These are phyloP conservation scores for Bryconaethiops microstoma DNA, from an alignment of 2,797 vertebrate species.

Conservation along the genomic window DNA sequence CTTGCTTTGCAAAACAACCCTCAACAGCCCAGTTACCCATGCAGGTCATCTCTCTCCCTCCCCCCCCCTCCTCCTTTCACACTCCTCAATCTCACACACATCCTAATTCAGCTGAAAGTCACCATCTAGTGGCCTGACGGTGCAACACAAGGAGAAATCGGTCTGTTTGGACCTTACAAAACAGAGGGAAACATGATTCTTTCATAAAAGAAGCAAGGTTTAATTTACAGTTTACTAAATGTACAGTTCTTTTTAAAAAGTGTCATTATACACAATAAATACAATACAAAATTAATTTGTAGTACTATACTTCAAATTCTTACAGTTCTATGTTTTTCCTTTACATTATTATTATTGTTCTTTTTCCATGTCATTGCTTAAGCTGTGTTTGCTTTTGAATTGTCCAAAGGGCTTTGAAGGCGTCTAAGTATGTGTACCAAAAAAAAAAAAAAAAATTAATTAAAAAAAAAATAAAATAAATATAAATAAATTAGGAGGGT, in stretches of 20 bases:
- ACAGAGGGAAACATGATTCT: slow-evolving; percentile 55
- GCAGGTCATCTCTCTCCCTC: slow-evolving; percentile 33
- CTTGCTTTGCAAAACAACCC: neutral
- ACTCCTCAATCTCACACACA: slow-evolving; percentile 36
- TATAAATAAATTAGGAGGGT: slow-evolving; percentile 32
- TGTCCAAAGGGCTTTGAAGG: slow-evolving; percentile 69
- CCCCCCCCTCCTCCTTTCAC: slow-evolving; percentile 44
- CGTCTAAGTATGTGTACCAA: slow-evolving; percentile 38
- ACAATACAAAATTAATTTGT: slow-evolving; percentile 99
- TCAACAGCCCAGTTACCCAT: neutral
- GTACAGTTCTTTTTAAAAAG: slow-evolving; percentile 97
- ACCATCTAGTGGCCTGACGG: slow-evolving; percentile 70
- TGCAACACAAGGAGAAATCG: neutral
- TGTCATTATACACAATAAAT: slow-evolving; percentile 99
- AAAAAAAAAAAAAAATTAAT: slow-evolving; percentile 16
- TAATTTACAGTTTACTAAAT: slow-evolving; percentile 99
- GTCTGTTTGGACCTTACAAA: slow-evolving; percentile 20
- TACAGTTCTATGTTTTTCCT: slow-evolving; percentile 73
- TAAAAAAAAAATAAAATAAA: slow-evolving; percentile 11
- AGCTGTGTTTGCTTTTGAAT: slow-evolving; percentile 79
- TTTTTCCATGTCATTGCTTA: slow-evolving; percentile 77
- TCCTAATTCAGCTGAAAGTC: slow-evolving; percentile 52
- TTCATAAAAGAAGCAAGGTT: slow-evolving; percentile 94
- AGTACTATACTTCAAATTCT: slow-evolving; percentile 96
- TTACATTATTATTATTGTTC: slow-evolving; percentile 85